Base-by-base conservation (phyloP, 2,113 vertebrate species). In the Nesogale talazaci region DNA sequence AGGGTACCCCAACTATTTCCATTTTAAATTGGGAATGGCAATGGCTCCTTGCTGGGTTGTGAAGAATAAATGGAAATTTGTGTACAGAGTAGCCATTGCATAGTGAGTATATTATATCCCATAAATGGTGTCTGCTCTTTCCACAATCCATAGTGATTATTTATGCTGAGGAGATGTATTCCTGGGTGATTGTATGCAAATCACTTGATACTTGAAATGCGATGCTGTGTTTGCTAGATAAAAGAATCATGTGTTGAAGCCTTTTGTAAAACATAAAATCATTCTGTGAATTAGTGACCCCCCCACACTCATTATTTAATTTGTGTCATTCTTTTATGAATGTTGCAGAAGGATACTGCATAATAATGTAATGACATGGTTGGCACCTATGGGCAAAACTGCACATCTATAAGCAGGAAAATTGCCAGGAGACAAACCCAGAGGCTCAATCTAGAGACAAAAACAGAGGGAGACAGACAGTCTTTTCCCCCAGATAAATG, bases 111-210 rank as follows among this genome's bases (percentile, higher is more conserved):
- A n/a, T n/a, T n/a, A n/a, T n/a, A 74, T 79, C 86, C 84, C 29
- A 20, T 92, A 72, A 75, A 31, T 31, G 9, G 56, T 46, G 74
- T 29, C 87, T 78, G 29, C 25, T 90, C 36, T 84, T 69, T 34
- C 67, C 23, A 8, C 29, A n/a, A 40, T 52, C 46, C 46, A 52
- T 23, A 31, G 74, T 88, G 83, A 94, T 90, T 82, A 83, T 85
- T 85, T 79, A 86, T 74, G n/a, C 69, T 25, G 63, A 69, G 27
- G 36, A 72, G 83, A 52, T 52, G 46, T 67, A 56, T 78, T 87
- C 84, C 84, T 88, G 25, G 40, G 59, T 67, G 84, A 90, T n/a
- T 86, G 59, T 72, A 90, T 89, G 92, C 82, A 94, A 94, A 95
- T 92, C 46, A 94, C 38, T 2, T 2, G 10, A 61, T 75, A 83